phyloP scores from a whole-genome alignment of 1,140 invertebrate genomes.

The Sogatella furcifera region DNA sequence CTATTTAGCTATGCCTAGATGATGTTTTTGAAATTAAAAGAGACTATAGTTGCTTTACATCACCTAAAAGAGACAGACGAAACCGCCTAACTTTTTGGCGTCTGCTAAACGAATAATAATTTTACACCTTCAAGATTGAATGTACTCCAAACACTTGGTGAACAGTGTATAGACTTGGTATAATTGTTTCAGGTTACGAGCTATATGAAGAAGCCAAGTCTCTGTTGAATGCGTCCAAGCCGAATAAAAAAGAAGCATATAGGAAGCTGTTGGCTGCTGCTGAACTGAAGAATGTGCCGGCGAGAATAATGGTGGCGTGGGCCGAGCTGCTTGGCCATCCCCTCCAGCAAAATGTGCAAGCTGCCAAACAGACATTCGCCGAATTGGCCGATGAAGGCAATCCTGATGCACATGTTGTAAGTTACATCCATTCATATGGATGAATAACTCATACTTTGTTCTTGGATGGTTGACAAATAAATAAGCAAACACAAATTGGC shows the following conservation, averaged over 20 bases:
- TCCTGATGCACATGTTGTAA: slow-evolving; percentile 80
- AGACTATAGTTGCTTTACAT: no score
- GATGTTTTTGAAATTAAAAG: no score
- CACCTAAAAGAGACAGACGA: no score
- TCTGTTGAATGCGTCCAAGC: neutral
- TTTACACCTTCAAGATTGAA: no score
- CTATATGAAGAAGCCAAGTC: neutral
- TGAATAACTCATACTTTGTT: slow-evolving; percentile 1
- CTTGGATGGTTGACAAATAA: no score
- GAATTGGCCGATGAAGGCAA: slow-evolving; percentile 63
- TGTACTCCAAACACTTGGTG: no score
- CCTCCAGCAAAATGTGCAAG: slow-evolving; percentile 58
- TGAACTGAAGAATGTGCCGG: neutral
- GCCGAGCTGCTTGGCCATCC: slow-evolving; percentile 71
- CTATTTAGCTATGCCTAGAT: no score
- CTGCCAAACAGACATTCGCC: slow-evolving; percentile 66
- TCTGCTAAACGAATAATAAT: no score
- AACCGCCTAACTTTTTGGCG: no score
- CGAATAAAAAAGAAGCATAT: neutral
- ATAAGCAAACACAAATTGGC: no score
- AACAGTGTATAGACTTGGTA: no score
- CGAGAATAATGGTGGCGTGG: slow-evolving; percentile 66
- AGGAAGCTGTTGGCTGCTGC: neutral
- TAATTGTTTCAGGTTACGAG: neutral
- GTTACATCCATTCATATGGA: no score